These are phyloP conservation scores for Scelioninae gen. 2 DNA, from an alignment of 2,888 invertebrate species.

Conservation along the genomic window DNA sequence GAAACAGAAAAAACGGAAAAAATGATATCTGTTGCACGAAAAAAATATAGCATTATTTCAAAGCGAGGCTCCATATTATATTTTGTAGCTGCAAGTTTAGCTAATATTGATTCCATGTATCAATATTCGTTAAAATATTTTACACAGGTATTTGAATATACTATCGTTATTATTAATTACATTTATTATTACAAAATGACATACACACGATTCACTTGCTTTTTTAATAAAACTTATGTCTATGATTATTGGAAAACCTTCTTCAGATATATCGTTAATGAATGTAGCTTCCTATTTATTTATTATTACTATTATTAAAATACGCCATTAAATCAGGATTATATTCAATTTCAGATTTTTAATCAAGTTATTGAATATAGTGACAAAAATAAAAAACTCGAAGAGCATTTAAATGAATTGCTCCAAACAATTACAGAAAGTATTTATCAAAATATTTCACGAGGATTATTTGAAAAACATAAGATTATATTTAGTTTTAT, in stretches of 20 bases:
- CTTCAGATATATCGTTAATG: too few relatives aligned
- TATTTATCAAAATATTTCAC: slow-evolving; percentile 90
- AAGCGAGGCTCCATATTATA: slow-evolving; percentile 92
- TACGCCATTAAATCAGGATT: too few relatives aligned
- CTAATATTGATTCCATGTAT: slow-evolving; percentile 96
- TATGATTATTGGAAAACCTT: too few relatives aligned
- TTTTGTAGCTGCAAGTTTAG: slow-evolving; percentile 91
- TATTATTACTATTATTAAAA: too few relatives aligned
- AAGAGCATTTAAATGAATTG: slow-evolving; percentile 82
- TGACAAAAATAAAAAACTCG: slow-evolving; percentile 81
- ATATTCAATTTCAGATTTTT: slow-evolving; percentile 82
- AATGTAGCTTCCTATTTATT: too few relatives aligned
- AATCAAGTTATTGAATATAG: slow-evolving; percentile 87
- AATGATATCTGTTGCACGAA: slow-evolving; percentile 88
- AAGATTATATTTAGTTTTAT: slow-evolving; percentile 93
- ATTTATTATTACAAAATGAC: too few relatives aligned
- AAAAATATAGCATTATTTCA: slow-evolving; percentile 90
- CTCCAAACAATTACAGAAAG: slow-evolving; percentile 87
- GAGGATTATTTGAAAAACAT: slow-evolving; percentile 93
- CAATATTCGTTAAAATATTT: slow-evolving; percentile 96
- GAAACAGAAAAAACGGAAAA: slow-evolving; percentile 93
- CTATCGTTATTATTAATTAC: too few relatives aligned
- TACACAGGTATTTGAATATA: slow-evolving; percentile 77
- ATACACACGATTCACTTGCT: too few relatives aligned
- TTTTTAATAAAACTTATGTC: too few relatives aligned